Evolutionary conservation across 1,140 invertebrate species (phyloP), one percentile per base, ranked within the genome.

Genomic region (Hycleus cichorii): DNA sequence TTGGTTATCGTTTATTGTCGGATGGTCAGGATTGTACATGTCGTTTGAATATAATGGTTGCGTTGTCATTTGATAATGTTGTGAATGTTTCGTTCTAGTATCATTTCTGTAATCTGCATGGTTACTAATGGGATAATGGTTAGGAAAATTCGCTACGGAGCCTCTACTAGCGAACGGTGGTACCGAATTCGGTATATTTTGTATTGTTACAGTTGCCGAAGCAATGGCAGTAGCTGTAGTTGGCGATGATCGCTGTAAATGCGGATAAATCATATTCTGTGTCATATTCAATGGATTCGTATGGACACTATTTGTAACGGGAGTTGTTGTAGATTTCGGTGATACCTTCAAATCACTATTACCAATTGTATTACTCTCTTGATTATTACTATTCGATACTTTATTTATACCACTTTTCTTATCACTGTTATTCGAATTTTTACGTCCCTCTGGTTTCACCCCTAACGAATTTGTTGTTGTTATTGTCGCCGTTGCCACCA

Each of bases 391-490:
- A 32, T 70, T 68, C 3, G 71, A 70, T 3, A 78, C 72, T 72
- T 81, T 81, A 59, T 78, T 77, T 24, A 73, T 72, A 45, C 72
- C 67, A 44, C 72, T 73, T 39, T 67, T 80, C 75, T 58, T 78
- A 64, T 73, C 70, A 57, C 62, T 62, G 10, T 63, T 62, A 40
- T 78, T 84, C 47, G 83, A 85, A 57, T 82, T 82, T 66, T 83
- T 81, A 45, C 78, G 80, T 18, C 76, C 75, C 72, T 87, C 84
- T 25, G 83, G 75, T 71, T 87, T 85, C 2, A 86, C 79, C 3
- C 59, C 39, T 38, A 57, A 58, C 10, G 49, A 38, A 52, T 46
- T 58, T 38, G 55, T 39, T 39, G 51, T 24, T 43, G 47, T 39
- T 49, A 54, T 47, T 60, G 18, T 32, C 40, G 32, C 7, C 7